Conservation (phyloP, 2,888 invertebrate species). For the Drosophila yooni region DNA sequence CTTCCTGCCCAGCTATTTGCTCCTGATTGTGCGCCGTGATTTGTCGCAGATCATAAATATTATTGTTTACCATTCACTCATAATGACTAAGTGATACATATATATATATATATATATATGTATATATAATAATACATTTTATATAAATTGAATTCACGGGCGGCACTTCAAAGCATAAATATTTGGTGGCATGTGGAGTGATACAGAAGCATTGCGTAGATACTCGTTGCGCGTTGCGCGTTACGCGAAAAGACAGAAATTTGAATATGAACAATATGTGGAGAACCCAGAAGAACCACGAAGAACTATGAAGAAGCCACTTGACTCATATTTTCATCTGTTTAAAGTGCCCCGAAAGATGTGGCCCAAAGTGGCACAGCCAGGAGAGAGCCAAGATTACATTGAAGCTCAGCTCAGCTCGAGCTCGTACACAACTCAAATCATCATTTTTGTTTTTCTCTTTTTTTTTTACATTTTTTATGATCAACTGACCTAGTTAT, state of each 20-base stretch:
- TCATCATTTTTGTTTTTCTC: not conserved
- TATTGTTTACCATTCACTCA: slow-evolving; percentile 5
- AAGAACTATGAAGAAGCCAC: slow-evolving; percentile 38
- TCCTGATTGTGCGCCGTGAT: slow-evolving; percentile 65
- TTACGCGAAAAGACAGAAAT: too few relatives aligned
- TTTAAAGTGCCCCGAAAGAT: slow-evolving; percentile 7
- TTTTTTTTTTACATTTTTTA: not conserved
- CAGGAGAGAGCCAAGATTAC: slow-evolving; percentile 12
- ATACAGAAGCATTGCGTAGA: not conserved
- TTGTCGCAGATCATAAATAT: slow-evolving; percentile 64
- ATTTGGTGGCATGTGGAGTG: not conserved
- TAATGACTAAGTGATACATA: slow-evolving; percentile 8
- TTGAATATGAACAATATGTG: not conserved
- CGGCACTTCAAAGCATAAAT: slow-evolving; percentile 8
- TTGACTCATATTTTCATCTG: slow-evolving; percentile 41
- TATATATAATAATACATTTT: not conserved
- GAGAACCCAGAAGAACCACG: slow-evolving; percentile 2
- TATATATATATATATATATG: not conserved
- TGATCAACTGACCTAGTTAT: slow-evolving; percentile 30
- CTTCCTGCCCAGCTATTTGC: slow-evolving; percentile 56
- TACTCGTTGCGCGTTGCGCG: not conserved
- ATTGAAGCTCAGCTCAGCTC: not conserved
- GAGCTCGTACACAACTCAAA: not conserved
- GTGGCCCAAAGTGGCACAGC: slow-evolving; percentile 7
- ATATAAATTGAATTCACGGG: not conserved